These are phyloP conservation scores for Sebastes miniatus DNA, from an alignment of 2,797 vertebrate species.

Conservation along the genomic window DNA sequence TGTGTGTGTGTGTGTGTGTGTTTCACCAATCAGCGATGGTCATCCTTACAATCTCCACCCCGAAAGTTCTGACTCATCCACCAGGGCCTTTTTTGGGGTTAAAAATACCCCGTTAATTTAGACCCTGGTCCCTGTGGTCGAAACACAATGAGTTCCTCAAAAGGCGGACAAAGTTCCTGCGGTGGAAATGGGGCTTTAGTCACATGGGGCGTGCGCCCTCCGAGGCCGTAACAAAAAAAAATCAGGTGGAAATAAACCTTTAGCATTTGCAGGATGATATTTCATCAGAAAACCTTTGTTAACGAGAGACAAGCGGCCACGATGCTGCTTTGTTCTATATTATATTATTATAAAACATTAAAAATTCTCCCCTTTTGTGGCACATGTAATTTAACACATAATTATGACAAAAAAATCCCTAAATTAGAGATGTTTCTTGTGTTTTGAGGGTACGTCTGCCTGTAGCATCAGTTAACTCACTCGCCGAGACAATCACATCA, in stretches of 20 bases:
- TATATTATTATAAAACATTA: background rate
- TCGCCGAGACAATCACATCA: conserved; percentile 19
- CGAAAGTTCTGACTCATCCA: too few relatives aligned
- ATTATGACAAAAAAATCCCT: background rate
- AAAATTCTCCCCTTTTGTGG: background rate
- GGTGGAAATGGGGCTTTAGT: too few relatives aligned
- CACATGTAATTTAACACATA: background rate
- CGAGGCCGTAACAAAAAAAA: too few relatives aligned
- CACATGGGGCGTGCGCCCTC: too few relatives aligned
- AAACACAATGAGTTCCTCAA: too few relatives aligned
- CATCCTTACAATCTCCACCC: too few relatives aligned
- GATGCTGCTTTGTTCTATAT: background rate
- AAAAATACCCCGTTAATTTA: too few relatives aligned
- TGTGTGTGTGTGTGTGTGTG: too few relatives aligned
- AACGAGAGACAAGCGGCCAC: background rate
- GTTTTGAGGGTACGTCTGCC: background rate
- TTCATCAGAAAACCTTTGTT: conserved; percentile 1
- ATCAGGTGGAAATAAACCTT: background rate
- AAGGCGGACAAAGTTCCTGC: too few relatives aligned
- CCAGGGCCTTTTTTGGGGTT: too few relatives aligned
- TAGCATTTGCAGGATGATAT: background rate
- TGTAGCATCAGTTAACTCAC: background rate
- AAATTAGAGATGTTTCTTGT: background rate
- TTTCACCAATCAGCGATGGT: too few relatives aligned
- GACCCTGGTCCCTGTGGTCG: too few relatives aligned